These are phyloP conservation scores for Bos taurus DNA, from an alignment of 2,113 vertebrate genomes.

Conservation along the genomic window ARS-UCD2.0 NC_037335.1:77464501-77465000, in stretches of 20 bases:
- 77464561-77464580: background rate
- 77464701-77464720: background rate
- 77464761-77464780: slow-evolving; percentile 31
- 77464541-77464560: background rate
- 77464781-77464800: background rate
- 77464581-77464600: background rate
- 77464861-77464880: slow-evolving; percentile 6
- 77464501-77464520: background rate
- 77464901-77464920: background rate
- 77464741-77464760: background rate
- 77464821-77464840: background rate
- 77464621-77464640: background rate
- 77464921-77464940: background rate
- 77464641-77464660: background rate
- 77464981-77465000: background rate
- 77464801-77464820: background rate
- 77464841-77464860: background rate
- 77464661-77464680: background rate
- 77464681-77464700: background rate
- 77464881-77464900: background rate
- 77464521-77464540: background rate
- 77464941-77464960: background rate
- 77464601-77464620: background rate
- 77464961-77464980: background rate
- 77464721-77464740: background rate